Evolutionary conservation across 2,797 vertebrate species (phyloP).

Genomic region (Psittacula echo): DNA sequence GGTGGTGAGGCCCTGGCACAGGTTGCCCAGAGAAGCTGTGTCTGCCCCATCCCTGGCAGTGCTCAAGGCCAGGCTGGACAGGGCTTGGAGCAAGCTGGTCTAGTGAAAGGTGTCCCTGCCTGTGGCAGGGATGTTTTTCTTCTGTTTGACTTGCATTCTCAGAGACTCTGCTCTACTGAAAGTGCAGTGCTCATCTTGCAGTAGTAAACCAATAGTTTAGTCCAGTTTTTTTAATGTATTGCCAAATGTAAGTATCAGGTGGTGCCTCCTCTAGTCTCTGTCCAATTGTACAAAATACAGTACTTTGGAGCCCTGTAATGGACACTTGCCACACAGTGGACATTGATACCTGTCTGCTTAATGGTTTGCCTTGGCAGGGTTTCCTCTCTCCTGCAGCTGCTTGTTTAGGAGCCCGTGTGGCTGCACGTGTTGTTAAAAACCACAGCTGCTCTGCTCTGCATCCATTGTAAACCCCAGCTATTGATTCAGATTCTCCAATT

Average conservation of each 20-base stretch:
- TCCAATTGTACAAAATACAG: conserved; percentile 1
- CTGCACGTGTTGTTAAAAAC: neutral
- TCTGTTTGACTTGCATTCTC: neutral
- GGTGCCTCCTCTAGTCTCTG: neutral
- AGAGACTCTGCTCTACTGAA: neutral
- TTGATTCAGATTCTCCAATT: conserved; percentile 44
- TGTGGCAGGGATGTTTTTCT: neutral
- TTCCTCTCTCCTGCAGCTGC: conserved; percentile 28
- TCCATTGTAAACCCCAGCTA: conserved; percentile 10
- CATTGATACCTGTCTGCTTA: neutral
- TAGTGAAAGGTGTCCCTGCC: neutral
- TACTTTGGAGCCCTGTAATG: neutral
- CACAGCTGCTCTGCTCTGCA: conserved; percentile 46
- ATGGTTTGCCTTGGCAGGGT: neutral
- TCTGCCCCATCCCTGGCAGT: neutral
- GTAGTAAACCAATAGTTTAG: neutral
- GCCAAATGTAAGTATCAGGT: neutral
- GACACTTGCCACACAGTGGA: neutral
- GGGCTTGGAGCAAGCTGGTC: neutral
- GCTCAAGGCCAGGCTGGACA: neutral
- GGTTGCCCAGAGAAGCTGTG: no score
- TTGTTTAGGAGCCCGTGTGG: neutral
- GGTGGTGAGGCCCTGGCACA: neutral
- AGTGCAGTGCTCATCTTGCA: neutral
- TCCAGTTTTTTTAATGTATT: neutral